These are phyloP conservation scores for Dioctria rufipes DNA, from an alignment of 2,888 invertebrate species.

Conservation along the genomic window DNA sequence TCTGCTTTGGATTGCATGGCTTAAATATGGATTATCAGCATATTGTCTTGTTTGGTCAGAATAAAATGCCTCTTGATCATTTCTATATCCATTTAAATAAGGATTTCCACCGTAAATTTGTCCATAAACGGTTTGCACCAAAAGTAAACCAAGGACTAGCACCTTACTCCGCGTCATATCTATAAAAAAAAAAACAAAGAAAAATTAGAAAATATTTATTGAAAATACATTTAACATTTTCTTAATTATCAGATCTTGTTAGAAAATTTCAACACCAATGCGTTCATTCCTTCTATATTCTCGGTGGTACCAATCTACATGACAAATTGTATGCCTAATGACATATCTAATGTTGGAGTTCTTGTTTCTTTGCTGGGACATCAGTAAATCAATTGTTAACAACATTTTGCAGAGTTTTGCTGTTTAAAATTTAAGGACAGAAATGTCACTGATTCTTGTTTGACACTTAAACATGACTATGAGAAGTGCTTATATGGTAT, in stretches of 20 bases:
- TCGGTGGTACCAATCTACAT: not conserved
- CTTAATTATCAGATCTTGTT: conserved; percentile 42
- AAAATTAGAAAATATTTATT: conserved; percentile 22
- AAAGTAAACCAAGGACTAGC: conserved; percentile 45
- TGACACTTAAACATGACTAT: conserved; percentile 28
- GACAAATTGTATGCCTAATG: conserved; percentile 31
- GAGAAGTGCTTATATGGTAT: conserved; percentile 39
- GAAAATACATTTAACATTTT: conserved; percentile 27
- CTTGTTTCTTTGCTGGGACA: conserved; percentile 32
- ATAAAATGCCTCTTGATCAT: conserved; percentile 54
- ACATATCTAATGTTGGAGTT: not conserved
- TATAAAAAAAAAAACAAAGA: conserved; percentile 39
- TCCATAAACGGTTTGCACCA: conserved; percentile 43
- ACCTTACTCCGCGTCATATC: conserved; percentile 54
- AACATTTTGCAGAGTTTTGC: conserved; percentile 16
- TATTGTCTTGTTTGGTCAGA: conserved; percentile 45
- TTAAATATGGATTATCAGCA: conserved; percentile 42
- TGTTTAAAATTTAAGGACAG: conserved; percentile 13
- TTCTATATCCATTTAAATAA: conserved; percentile 56
- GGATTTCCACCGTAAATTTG: conserved; percentile 54
- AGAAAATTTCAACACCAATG: conserved; percentile 36
- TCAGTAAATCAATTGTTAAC: conserved; percentile 56
- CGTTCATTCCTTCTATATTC: not conserved
- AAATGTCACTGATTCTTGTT: conserved; percentile 42
- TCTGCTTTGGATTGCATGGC: conserved; percentile 53